Evolutionary conservation across 1,140 invertebrate species (phyloP), one percentile per base, ranked within the genome.

Genomic region (Cyclina sinensis): DNA sequence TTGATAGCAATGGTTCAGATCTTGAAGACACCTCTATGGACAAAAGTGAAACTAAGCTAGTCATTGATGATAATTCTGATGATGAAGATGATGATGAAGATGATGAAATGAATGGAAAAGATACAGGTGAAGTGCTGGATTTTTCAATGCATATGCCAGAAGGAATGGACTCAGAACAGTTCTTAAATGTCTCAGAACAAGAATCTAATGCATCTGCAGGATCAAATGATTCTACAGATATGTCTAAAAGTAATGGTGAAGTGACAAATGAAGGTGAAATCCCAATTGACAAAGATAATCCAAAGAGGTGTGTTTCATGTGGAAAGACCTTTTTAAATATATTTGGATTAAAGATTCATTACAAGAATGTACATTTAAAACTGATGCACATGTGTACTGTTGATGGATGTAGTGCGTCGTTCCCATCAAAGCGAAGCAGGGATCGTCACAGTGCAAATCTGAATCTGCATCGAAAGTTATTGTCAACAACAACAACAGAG

Each of bases 381-480:
- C 95, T 99, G 85, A 99, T 99, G 97, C 98, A 99, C 95, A 98
- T 98, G 93, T 99, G 99, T 96, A 98, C 97, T 89, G 97, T 99
- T 2, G 98, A 99, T 88, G 98, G 99, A n/a, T 99, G 99, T 94
- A 98, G 98, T 94, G 98, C 98, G 0, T 97, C 98, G 0, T 99
- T 99, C 94, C 98, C 98, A n/a, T 99, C 98, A 0, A 99, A 98
- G 94, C 96, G 98, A 73, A 98, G 98, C 90, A 97, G 98, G 85
- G 98, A 99, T 94, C 96, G 98, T 2, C 99, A 99, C 95, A 98
- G 98, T 92, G 97, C 98, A 0, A 99, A 99, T 94, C 96, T 98
- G 46, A 99, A 98, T 93, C 96, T 99, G 21, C 99, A 99, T 93
- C 90, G 93, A 0, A 93, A 93, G 65, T 78, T 95, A n/a, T 86